Conservation (phyloP, 2,888 invertebrate species). For the Rhyacophila evoluta region DNA sequence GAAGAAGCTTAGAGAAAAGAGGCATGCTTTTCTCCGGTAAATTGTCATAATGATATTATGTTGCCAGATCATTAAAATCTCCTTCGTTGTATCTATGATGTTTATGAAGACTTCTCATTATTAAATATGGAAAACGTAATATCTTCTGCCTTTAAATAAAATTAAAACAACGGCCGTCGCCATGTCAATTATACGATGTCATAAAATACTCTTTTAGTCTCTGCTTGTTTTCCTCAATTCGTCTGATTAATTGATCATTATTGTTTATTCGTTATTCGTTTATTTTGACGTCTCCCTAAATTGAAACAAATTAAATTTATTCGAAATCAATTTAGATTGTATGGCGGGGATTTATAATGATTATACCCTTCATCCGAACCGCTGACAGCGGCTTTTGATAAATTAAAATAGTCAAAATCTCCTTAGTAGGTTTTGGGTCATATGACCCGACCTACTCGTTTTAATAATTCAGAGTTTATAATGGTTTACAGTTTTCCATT, state of each 20-base stretch:
- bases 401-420: slow-evolving; percentile 43
- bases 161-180: not conserved
- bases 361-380: not conserved
- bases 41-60: too few species aligned
- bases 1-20: too few species aligned
- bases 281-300: not conserved
- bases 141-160: not conserved
- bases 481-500: slow-evolving; percentile 39
- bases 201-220: not conserved
- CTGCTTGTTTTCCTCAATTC: not conserved
- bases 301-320: not conserved
- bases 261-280: slow-evolving; percentile 5
- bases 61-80: too few species aligned
- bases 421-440: slow-evolving; percentile 29
- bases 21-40: too few species aligned
- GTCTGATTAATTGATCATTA: slow-evolving; percentile 5
- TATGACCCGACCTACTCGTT: slow-evolving; percentile 27
- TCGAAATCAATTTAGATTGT: slow-evolving; percentile 3
- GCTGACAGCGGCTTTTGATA: slow-evolving; percentile 30
- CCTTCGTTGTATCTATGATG: too few species aligned
- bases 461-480: slow-evolving; percentile 41
- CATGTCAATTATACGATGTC: not conserved
- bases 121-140: not conserved
- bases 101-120: too few species aligned
- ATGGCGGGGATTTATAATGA: not conserved